phyloP scores from a whole-genome alignment of 2,113 vertebrate genomes.

The Cariama cristata region DNA sequence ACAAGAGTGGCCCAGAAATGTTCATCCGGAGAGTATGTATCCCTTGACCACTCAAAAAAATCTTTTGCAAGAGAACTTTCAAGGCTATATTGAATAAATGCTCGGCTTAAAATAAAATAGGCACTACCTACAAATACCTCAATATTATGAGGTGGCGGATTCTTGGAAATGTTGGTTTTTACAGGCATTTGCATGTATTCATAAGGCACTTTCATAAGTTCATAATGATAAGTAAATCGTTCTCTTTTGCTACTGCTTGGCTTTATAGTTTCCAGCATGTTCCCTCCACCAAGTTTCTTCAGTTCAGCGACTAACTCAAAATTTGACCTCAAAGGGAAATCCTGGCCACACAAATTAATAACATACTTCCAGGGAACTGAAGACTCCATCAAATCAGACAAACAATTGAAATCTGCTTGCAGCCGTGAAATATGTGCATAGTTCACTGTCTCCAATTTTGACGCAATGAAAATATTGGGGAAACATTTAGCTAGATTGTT shows the following conservation, averaged over 20 bases:
- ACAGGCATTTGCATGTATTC: conserved; percentile 82
- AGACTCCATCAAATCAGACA: conserved; percentile 86
- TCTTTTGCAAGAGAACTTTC: conserved; percentile 80
- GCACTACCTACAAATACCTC: conserved; percentile 91
- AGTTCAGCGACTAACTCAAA: conserved; percentile 86
- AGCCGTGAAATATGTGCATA: conserved; percentile 91
- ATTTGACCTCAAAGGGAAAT: conserved; percentile 91
- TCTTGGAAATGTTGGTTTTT: conserved; percentile 80
- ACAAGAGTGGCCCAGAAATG: conserved; percentile 94
- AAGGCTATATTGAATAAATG: conserved; percentile 80
- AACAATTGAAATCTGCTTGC: conserved; percentile 90
- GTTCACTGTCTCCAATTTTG: conserved; percentile 87
- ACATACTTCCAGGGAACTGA: conserved; percentile 87
- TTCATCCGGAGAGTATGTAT: conserved; percentile 94
- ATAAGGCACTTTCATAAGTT: conserved; percentile 82
- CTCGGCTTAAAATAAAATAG: conserved; percentile 89
- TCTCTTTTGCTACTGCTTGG: conserved; percentile 85
- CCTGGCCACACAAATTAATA: conserved; percentile 94
- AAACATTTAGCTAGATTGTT: conserved; percentile 86
- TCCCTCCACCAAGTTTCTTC: conserved; percentile 82
- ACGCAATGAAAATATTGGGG: conserved; percentile 89
- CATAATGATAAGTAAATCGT: conserved; percentile 85
- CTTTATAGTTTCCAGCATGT: conserved; percentile 89
- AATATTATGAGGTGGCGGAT: conserved; percentile 83
- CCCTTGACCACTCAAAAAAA: conserved; percentile 90